Conservation (phyloP, 2,113 vertebrate species). For the Chloropsis hardwickii region DNA sequence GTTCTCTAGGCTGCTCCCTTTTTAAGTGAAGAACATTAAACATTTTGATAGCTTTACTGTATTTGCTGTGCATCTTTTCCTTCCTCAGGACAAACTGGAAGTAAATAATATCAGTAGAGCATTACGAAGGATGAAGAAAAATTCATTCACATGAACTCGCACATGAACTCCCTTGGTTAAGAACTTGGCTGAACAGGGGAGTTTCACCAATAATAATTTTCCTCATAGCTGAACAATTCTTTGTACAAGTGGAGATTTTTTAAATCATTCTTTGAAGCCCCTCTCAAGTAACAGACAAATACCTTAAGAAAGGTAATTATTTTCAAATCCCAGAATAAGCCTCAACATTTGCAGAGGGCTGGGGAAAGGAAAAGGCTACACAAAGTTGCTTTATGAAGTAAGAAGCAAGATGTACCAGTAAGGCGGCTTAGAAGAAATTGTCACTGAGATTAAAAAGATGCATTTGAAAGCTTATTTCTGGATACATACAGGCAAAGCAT, state of each 20-base stretch:
- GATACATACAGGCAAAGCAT: not conserved
- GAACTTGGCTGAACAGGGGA: not conserved
- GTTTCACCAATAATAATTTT: not conserved
- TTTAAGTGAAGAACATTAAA: not conserved
- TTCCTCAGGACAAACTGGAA: not conserved
- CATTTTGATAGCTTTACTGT: not conserved
- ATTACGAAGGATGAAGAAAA: not conserved
- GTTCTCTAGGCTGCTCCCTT: not conserved
- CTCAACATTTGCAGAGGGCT: not conserved
- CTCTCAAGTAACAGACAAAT: not conserved
- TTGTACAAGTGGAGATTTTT: not conserved
- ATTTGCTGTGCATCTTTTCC: not conserved
- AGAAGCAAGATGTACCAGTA: not conserved
- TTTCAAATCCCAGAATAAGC: not conserved
- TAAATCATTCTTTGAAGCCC: not conserved
- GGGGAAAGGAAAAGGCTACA: not conserved
- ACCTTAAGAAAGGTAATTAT: not conserved
- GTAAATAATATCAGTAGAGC: not conserved
- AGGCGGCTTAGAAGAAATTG: not conserved
- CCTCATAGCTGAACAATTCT: not conserved
- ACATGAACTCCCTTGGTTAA: not conserved
- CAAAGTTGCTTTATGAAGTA: not conserved
- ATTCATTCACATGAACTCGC: not conserved
- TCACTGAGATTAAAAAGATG: not conserved
- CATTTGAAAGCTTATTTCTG: not conserved